A percentile compares a stretch with the other conserved stretches of the same genome.
These are phyloP conservation scores for Ecliptopera silaceata DNA, from an alignment of 2,888 invertebrate species.

Conservation along the genomic window DNA sequence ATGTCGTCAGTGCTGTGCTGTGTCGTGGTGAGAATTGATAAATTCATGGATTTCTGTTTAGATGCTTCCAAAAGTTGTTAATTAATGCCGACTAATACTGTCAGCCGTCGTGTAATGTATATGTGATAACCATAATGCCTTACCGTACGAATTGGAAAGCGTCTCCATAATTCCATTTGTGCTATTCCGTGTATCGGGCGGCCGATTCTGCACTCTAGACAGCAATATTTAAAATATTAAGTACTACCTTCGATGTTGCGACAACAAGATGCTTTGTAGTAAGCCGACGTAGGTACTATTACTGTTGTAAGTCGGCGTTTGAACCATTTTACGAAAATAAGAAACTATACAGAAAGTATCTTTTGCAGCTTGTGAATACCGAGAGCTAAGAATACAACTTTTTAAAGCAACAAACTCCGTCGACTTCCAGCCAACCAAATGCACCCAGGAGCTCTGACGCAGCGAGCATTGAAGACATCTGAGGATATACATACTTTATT, in stretches of 20 bases:
- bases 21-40: slow-evolving; percentile 94
- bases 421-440: slow-evolving; percentile 60
- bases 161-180: slow-evolving; percentile 55
- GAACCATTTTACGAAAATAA: slow-evolving; percentile 31
- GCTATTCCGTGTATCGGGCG: slow-evolving; percentile 63
- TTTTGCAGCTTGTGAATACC: slow-evolving; percentile 67
- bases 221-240: slow-evolving; percentile 56
- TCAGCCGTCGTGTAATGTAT: slow-evolving; percentile 43
- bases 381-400: slow-evolving; percentile 49
- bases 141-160: slow-evolving; percentile 41
- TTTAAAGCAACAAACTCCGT: slow-evolving; percentile 61
- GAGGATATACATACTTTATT: slow-evolving; percentile 84
- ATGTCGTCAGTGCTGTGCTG: slow-evolving; percentile 98
- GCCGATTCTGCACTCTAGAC: slow-evolving; percentile 60
- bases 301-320: slow-evolving; percentile 30
- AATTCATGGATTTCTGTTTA: slow-evolving; percentile 61
- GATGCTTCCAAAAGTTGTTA: slow-evolving; percentile 51
- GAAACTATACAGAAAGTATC: slow-evolving; percentile 52
- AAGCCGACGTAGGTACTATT: slow-evolving; percentile 41
- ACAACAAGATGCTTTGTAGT: slow-evolving; percentile 53
- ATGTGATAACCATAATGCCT: slow-evolving; percentile 47
- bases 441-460: slow-evolving; percentile 86
- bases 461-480: slow-evolving; percentile 96
- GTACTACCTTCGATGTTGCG: slow-evolving; percentile 49
- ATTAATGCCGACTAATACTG: slow-evolving; percentile 45